Conservation (phyloP, 2,888 invertebrate genomes). For the Dendrolimus pini region DNA sequence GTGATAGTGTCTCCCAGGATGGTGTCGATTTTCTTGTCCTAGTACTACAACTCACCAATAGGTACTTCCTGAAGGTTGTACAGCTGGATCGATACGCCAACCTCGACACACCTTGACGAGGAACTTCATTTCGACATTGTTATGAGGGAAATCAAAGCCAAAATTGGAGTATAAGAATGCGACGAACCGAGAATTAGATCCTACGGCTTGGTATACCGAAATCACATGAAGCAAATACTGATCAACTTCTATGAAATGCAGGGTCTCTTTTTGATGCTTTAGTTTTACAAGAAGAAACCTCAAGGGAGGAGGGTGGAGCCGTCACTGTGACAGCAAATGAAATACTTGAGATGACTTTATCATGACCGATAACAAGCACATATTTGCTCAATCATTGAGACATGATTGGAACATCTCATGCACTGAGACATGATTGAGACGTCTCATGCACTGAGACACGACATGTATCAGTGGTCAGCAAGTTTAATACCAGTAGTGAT, state of each 20-base stretch:
- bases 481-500: slow-evolving; percentile 10
- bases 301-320: too few relatives aligned
- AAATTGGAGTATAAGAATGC: not conserved
- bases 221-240: not conserved
- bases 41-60: too few relatives aligned
- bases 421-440: too few relatives aligned
- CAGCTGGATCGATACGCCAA: too few relatives aligned
- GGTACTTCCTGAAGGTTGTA: too few relatives aligned
- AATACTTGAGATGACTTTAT: slow-evolving; percentile 10
- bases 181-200: not conserved
- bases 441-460: too few relatives aligned
- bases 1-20: too few relatives aligned
- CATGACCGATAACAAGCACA: slow-evolving; percentile 6
- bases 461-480: slow-evolving; percentile 12
- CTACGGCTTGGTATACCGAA: not conserved
- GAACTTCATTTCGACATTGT: not conserved
- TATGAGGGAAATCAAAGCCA: not conserved
- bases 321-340: slow-evolving; percentile 7
- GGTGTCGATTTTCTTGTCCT: too few relatives aligned
- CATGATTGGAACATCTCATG: too few relatives aligned
- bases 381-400: slow-evolving; percentile 5
- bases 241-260: not conserved
- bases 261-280: too few relatives aligned
- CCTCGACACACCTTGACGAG: too few relatives aligned
- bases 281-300: too few relatives aligned